Evolutionary conservation across 2,113 vertebrate genomes (phyloP), one percentile per base, ranked within the genome.

Genomic region (Apaloderma vittatum): DNA sequence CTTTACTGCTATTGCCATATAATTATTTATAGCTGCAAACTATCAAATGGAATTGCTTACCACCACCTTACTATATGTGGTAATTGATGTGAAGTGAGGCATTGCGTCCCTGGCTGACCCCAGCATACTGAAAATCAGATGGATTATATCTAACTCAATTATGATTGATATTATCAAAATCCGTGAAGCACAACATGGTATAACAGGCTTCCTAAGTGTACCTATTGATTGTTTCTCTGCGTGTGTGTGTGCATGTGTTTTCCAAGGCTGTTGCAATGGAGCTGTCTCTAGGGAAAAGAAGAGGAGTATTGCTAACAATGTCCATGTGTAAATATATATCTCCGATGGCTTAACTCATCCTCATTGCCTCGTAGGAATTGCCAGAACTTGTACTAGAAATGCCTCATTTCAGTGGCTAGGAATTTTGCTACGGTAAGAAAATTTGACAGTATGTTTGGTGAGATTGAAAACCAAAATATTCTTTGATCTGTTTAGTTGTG

Each of bases 81-180:
- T 99, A 99, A 99, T 99, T 99, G 99, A 99, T 99, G 99, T 99
- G 98, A 98, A 97, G 97, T 98, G 98, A 99, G 98, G 98, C 98
- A 98, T 98, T 94, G 94, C 78, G 87, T 97, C 97, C 96, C 98
- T 94, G 73, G 95, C 95, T 99, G 98, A 99, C 99, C 99, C 98
- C 93, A 72, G 97, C 93, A 87, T 96, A 96, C 97, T 97, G 97
- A 95, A 98, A 99, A 98, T 98, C 98, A 99, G 99, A 99, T 98
- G 98, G 98, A 99, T 99, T 98, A 98, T 98, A 98, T 98, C 98
- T 98, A 98, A 99, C 98, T 98, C 98, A 98, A 99, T 99, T 99
- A 99, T 99, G 99, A 99, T 99, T 99, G 99, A 99, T 99, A 99
- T 98, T 97, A 99, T 99, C 98, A 99, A 98, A 99, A 99, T 98